Evolutionary conservation across 2,797 vertebrate genomes (phyloP).

Genomic region (Micropoecilia bifurca): DNA sequence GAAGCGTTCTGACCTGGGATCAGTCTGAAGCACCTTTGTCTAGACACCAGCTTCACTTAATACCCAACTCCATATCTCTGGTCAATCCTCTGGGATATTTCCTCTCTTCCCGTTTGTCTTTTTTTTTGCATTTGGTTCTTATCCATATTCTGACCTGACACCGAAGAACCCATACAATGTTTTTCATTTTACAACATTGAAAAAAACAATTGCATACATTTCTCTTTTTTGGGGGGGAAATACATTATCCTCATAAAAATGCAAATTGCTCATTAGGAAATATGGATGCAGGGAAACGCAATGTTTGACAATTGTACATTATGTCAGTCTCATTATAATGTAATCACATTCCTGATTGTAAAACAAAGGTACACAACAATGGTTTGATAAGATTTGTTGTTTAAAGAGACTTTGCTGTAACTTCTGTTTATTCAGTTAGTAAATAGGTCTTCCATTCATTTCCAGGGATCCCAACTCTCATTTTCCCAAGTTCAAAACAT

Average conservation of each 20-base stretch:
- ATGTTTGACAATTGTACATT: conserved; percentile 49
- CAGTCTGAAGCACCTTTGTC: conserved; percentile 66
- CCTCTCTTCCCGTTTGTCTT: conserved; percentile 2
- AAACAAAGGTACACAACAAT: conserved; percentile 75
- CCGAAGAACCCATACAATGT: conserved; percentile 32
- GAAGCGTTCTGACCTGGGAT: conserved; percentile 58
- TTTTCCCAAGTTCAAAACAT: conserved; percentile 69
- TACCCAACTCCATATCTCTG: conserved; percentile 9
- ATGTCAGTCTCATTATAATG: conserved; percentile 67
- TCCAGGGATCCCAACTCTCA: conserved; percentile 63
- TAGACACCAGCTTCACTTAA: conserved; percentile 59
- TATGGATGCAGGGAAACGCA: conserved; percentile 21
- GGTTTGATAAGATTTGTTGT: conserved; percentile 73
- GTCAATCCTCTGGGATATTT: conserved; percentile 9
- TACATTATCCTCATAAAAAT: conserved; percentile 8
- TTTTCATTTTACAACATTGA: conserved; percentile 54
- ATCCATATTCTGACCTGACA: conserved; percentile 15
- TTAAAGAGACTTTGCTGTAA: conserved; percentile 80
- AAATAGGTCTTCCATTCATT: conserved; percentile 80
- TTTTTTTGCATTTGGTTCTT: conserved; percentile 23
- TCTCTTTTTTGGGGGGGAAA: conserved; percentile 25
- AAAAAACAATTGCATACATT: conserved; percentile 37
- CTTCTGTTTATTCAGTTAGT: conserved; percentile 81
- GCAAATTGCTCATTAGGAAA: conserved; percentile 25
- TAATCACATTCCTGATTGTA: conserved; percentile 68